Base-by-base conservation (phyloP, 2,888 invertebrate genomes). In the Habroteleia sp. region DNA sequence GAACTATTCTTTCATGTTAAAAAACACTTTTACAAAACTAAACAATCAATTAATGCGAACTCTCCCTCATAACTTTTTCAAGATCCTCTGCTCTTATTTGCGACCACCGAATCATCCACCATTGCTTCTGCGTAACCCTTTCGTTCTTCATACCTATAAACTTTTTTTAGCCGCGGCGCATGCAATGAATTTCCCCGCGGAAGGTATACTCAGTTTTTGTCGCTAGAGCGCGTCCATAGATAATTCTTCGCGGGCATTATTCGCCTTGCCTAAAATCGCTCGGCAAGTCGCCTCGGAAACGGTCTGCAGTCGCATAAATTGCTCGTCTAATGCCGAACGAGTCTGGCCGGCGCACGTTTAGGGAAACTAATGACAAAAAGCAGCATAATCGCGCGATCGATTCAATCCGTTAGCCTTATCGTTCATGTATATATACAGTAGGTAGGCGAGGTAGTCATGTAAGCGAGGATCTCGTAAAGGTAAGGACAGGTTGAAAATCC, bases 401-500 rank as follows among this genome's bases (percentile, higher is more conserved):
- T 77, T 72, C 68, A 71, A 65, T 72, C 74, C 72, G 72, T 63
- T 69, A 58, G 78, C 76, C 81, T 83, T 82, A 84, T 84, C 80
- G 68, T 78, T 73, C 80, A 84, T 84, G 83, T 81, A 84, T 84
- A 77, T 84, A 83, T 84, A 83, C 83, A 82, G 82, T 77, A 81
- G 79, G 77, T 80, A 81, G 82, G 69, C 79, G 76, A 79, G 71
- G 77, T 74, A 80, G 69, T 82, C 81, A 63, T 81, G 80, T 81
- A 78, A 80, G 63, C 72, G 76, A 72, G 77, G 66, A 78, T 82
- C 83, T 84, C 83, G 81, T 83, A 84, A 85, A 85, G 82, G 84
- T 79, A 85, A 82, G 77, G 76, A 85, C 81, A 75, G 79, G 80
- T 85, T 85, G 83, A 83, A 85, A 85, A 85, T 86, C 80, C 82